Base-by-base conservation (phyloP, 2,888 invertebrate genomes). In the Drosophila birchii region DNA sequence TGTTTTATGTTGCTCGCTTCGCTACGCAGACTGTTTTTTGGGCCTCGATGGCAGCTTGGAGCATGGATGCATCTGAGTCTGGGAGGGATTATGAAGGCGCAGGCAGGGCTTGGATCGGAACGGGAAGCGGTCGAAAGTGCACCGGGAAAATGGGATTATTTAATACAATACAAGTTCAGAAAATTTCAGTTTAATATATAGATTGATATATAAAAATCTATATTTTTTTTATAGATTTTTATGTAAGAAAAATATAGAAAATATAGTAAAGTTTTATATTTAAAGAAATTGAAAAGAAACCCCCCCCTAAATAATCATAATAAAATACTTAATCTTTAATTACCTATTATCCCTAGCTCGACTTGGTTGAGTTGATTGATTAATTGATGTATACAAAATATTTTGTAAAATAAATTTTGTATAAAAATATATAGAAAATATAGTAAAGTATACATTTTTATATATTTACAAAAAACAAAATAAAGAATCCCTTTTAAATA, bases 1-100 rank as follows among this genome's bases (percentile, higher is more conserved):
- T 91, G 91, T 91, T 91, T 91, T 90, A 90, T 91, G 90, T 91
- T 91, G 82, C 90, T 84, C 84, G 88, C 81, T 90, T 89, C 67
- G 75, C 83, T 68, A 82, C 82, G 82, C 54, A 70, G 55, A 54
- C 45, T 61, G 34, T 56, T 56, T 56, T 56, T 43, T 38, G 29
- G 43, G 55, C 14, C 59, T 58, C 38, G 29, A 47, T 39, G 20
- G 62, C 51, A 23, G 51, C 36, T 23, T 23, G 51, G 34, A 36
- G 44, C 57, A 26, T 36, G 61, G 44, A 1, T 16, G 44, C 16
- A 14, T 26, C 18, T n/a, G 34, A 20, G 16, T 34, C 41, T 63
- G 14, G 36, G 44, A 23, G n/a, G 36, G 49, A 32, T 18, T 38
- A 16, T 29, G 20, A 12, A 20, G 4, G 41, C 6, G 34, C 51